Evolutionary conservation across 2,888 invertebrate genomes (phyloP), one percentile per base, ranked within the genome.

Genomic region (Hemicrepidius hirtus): DNA sequence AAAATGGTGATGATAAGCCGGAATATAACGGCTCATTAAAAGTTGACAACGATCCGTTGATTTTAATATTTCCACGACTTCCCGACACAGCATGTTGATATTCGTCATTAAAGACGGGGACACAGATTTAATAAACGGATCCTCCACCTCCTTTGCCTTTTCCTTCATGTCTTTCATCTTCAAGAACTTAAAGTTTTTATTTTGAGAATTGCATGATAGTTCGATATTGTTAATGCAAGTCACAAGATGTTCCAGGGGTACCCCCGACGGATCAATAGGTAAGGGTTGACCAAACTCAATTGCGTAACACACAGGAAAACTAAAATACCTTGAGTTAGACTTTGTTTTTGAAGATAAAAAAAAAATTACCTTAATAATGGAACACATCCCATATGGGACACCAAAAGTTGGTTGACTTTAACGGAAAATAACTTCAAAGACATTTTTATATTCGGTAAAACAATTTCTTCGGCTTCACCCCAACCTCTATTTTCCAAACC

Each of bases 1-100:
- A 85, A 97, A 98, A 86, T 97, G 97, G 86, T 97, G 97, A 85
- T 98, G 98, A 87, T 98, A 98, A 0, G 96, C 94, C 1, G 98
- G 98, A 80, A 98, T 97, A 77, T 98, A 95, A 82, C 96, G 95
- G 85, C 88, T 92, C 84, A 95, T 93, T 3, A 93, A 91, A 86
- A 98, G 91, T 68, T 94, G 93, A 81, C 96, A 95, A 76, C 93
- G 91, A 0, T 95, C 93, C 20, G 93, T 92, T 60, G 93, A 94
- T 81, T 94, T 94, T 71, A 97, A 87, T 70, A 97, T 86, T 84
- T 97, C 97, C 0, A 95, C 91, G 18, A 97, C 89, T 86, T 98
- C 98, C 0, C 96, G 91, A 75, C 96, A 95, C 79, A 98, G 93
- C 81, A 96, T 90, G 65, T 92, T 91, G 74, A 96, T 85, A 85